phyloP scores from a whole-genome alignment of 2,797 vertebrate species.

The Pseudotriccus pelzelni region DNA sequence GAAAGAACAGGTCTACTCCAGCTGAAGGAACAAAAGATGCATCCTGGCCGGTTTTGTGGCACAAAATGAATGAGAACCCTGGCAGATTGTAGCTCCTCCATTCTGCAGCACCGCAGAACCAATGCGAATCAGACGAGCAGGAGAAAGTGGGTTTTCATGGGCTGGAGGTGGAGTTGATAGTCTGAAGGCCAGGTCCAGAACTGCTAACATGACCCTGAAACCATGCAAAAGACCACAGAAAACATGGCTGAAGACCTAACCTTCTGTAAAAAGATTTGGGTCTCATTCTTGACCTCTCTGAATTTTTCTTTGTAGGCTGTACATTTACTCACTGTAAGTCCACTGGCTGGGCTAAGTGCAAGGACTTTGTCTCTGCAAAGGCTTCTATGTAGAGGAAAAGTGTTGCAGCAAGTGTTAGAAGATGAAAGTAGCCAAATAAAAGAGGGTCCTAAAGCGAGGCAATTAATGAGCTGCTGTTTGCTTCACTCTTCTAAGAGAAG shows the following conservation, averaged over 20 bases:
- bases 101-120: background rate
- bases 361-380: background rate
- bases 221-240: background rate
- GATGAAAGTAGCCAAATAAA: background rate
- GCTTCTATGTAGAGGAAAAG: background rate
- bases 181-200: background rate
- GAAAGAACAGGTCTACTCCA: background rate
- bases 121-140: background rate
- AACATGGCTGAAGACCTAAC: background rate
- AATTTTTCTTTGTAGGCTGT: background rate
- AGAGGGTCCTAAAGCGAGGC: background rate
- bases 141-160: background rate
- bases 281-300: background rate
- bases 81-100: background rate
- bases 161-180: background rate
- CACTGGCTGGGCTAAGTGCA: background rate
- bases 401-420: background rate
- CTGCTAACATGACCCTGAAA: background rate
- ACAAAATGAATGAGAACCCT: background rate
- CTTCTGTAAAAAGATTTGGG: background rate
- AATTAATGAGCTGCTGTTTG: background rate
- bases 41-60: background rate
- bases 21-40: background rate
- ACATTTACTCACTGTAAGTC: rapidly evolving
- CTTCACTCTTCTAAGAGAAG: background rate